Evolutionary conservation across 2,797 vertebrate genomes (phyloP).

Genomic region (Lepilemur septentrionalis): DNA sequence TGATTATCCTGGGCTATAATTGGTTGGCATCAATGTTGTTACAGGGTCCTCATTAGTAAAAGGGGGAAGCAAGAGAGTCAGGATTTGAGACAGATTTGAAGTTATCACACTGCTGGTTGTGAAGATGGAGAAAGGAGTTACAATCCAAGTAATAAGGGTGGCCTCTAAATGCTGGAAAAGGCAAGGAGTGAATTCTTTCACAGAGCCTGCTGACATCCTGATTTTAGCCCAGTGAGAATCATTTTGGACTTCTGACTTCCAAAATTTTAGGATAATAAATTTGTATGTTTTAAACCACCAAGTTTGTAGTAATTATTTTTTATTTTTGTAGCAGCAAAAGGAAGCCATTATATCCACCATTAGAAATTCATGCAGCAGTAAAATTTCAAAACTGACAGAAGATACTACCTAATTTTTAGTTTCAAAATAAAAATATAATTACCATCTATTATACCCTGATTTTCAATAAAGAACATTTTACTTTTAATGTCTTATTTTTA

Average conservation of each 20-base stretch:
- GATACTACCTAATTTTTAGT: background rate
- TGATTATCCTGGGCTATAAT: background rate
- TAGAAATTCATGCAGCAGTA: background rate
- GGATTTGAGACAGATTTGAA: background rate
- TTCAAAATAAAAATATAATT: constrained; percentile 3
- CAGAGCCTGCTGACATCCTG: background rate
- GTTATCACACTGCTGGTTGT: background rate
- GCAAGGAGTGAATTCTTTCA: background rate
- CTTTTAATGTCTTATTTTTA: background rate
- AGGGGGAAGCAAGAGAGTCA: background rate
- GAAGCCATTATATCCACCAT: background rate
- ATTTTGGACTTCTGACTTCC: background rate
- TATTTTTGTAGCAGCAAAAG: background rate
- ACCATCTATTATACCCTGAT: background rate
- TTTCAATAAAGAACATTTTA: background rate
- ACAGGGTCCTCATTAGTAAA: background rate
- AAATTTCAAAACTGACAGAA: background rate
- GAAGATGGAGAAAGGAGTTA: background rate
- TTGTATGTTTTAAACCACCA: background rate
- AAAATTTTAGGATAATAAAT: background rate
- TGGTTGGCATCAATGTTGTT: background rate
- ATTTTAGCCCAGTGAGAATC: background rate
- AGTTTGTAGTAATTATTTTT: background rate
- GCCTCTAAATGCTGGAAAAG: background rate
- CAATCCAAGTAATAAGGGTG: background rate